phyloP scores from a whole-genome alignment of 2,797 vertebrate genomes.

The Pyrocephalus nanus region DNA sequence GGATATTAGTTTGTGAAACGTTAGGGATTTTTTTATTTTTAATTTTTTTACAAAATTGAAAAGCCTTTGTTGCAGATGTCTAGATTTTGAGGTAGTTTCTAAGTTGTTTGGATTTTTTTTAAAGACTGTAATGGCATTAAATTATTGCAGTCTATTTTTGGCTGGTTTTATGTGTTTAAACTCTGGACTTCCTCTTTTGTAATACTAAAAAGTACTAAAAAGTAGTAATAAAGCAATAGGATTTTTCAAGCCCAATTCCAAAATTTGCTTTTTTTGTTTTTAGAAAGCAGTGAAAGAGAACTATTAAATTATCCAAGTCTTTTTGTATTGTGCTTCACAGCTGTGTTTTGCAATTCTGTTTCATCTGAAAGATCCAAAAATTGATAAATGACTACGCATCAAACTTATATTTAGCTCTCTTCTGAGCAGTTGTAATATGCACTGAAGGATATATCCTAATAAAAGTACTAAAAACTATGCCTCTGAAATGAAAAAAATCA shows the following conservation, averaged over 20 bases:
- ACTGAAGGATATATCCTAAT: background rate
- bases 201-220: background rate
- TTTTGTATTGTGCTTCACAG: background rate
- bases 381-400: background rate
- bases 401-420: background rate
- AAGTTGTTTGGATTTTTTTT: background rate
- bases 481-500: background rate
- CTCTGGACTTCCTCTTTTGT: background rate
- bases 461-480: background rate
- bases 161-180: background rate
- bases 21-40: accelerated
- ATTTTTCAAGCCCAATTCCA: background rate
- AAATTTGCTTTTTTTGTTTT: background rate
- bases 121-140: background rate
- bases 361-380: background rate
- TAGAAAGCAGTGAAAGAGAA: background rate
- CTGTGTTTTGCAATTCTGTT: background rate
- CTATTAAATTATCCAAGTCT: background rate
- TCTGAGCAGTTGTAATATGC: background rate
- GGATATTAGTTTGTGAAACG: background rate
- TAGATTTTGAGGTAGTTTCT: background rate
- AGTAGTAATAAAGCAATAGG: background rate
- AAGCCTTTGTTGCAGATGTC: background rate
- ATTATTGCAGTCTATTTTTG: background rate
- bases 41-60: background rate